Percentiles rank a stretch among this genome's conserved stretches.
Conservation (phyloP, 2,797 vertebrate genomes). For the Manis javanica region DNA sequence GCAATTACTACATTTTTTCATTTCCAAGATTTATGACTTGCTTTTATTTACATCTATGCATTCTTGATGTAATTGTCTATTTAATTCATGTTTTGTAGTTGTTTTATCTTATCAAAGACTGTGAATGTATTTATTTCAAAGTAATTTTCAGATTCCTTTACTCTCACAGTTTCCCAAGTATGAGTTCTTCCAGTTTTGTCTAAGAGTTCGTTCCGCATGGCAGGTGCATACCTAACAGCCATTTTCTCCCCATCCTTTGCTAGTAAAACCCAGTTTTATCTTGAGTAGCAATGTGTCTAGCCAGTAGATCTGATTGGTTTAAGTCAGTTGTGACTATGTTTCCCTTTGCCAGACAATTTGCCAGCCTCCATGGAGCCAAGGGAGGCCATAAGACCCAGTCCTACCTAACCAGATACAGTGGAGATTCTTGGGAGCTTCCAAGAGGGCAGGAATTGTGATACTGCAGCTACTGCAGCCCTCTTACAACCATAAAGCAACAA, state of each 20-base stretch:
- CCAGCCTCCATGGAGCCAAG: background rate
- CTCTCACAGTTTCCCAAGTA: background rate
- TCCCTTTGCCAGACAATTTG: background rate
- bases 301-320: background rate
- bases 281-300: background rate
- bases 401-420: background rate
- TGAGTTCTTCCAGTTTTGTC: background rate
- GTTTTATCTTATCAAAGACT: background rate
- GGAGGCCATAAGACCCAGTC: background rate
- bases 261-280: background rate
- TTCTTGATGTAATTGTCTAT: background rate
- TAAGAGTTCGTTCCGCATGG: background rate
- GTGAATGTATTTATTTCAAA: background rate
- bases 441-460: background rate
- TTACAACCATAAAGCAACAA: background rate
- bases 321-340: background rate
- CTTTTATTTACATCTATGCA: background rate
- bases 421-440: background rate
- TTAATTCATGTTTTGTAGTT: conserved; percentile 36
- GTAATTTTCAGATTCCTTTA: background rate
- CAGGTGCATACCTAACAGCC: background rate
- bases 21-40: conserved; percentile 9
- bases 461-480: background rate
- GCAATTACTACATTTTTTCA: background rate
- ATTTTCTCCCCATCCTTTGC: background rate